Evolutionary conservation across 2,113 vertebrate species (phyloP).

Genomic region (Delphinus delphis): DNA sequence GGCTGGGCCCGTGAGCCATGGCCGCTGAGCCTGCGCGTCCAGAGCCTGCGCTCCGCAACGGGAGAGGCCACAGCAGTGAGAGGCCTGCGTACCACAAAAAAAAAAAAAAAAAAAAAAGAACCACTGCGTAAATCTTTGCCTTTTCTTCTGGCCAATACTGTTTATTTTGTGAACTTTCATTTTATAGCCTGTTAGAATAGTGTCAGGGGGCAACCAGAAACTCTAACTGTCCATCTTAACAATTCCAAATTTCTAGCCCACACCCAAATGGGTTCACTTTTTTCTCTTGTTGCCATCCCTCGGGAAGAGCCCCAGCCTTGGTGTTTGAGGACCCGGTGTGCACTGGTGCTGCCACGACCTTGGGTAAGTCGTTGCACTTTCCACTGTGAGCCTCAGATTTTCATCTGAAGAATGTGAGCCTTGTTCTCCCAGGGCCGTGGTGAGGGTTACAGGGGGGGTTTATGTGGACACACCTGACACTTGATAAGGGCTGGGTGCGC

Average conservation of each 20-base stretch:
- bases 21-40: no score
- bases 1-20: no score
- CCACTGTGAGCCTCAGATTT: neutral
- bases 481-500: no score
- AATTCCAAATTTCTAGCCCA: fast-evolving
- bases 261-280: neutral
- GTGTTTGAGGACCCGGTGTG: neutral
- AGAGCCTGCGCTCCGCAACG: no score
- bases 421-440: neutral
- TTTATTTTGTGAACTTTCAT: neutral
- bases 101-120: neutral
- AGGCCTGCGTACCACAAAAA: no score
- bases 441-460: neutral
- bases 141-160: neutral
- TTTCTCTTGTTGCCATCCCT: fast-evolving
- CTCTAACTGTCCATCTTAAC: neutral
- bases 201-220: neutral
- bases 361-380: no score
- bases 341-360: no score
- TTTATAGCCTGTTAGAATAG: neutral
- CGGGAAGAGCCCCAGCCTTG: neutral
- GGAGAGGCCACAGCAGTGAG: no score
- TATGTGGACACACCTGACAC: neutral
- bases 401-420: neutral
- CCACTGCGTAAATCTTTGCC: neutral